Conservation (phyloP, 2,888 invertebrate genomes). For the Melieria crassipennis region DNA sequence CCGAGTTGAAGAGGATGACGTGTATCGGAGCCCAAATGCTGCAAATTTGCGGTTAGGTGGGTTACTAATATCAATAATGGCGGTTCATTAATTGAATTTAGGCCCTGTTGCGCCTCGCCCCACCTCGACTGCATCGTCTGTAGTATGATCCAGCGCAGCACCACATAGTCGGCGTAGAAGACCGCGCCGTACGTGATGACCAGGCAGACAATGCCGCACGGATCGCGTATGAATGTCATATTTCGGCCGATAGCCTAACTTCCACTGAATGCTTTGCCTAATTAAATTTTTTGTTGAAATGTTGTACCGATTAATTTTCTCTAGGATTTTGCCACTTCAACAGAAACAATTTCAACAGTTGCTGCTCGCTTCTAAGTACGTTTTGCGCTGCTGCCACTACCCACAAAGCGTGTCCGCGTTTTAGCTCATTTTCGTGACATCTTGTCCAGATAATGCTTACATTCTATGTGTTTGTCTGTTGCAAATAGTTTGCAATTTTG, state of each 20-base stretch:
- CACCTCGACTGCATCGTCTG: constrained; percentile 85
- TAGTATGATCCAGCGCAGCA: constrained; percentile 83
- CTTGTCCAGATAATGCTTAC: too few relatives aligned
- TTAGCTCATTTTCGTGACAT: too few relatives aligned
- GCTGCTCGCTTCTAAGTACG: neutral
- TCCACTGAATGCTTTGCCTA: constrained; percentile 2
- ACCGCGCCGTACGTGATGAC: constrained; percentile 82
- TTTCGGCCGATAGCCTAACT: constrained; percentile 25
- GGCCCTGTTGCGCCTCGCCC: neutral
- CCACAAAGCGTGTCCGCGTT: neutral
- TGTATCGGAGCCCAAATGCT: constrained; percentile 87
- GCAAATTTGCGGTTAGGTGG: constrained; percentile 47
- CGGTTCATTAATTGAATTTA: neutral
- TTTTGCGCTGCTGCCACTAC: neutral
- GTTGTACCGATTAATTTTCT: too few relatives aligned
- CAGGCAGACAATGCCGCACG: constrained; percentile 85
- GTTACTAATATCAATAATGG: neutral
- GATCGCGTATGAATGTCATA: constrained; percentile 79
- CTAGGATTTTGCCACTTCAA: too few relatives aligned
- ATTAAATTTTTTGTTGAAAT: constrained; percentile 5
- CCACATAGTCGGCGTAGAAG: constrained; percentile 88
- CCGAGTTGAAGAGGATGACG: constrained; percentile 80
- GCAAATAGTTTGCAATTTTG: too few relatives aligned
- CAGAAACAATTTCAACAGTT: neutral
- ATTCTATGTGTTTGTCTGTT: too few relatives aligned